A percentile compares a stretch with the other conserved stretches of the same genome.
phyloP scores from a whole-genome alignment of 2,113 vertebrate species.

The Tachysurus fulvidraco region DNA sequence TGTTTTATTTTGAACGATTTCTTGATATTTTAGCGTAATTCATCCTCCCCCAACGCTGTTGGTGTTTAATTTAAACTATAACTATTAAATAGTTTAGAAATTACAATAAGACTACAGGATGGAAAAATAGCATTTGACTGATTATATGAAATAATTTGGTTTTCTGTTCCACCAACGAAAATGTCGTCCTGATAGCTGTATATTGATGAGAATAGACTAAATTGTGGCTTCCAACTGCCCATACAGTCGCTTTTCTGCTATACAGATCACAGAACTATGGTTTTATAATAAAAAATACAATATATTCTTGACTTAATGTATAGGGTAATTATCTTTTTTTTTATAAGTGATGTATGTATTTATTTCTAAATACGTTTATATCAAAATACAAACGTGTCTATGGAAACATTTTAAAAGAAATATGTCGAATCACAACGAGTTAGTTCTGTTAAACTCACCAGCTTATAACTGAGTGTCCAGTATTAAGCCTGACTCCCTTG shows the following conservation, averaged over 20 bases:
- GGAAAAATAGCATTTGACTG: too few relatives aligned
- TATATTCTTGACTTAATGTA: background rate
- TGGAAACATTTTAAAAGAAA: background rate
- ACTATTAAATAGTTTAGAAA: background rate
- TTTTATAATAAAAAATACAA: too few relatives aligned
- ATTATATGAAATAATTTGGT: background rate
- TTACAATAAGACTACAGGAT: background rate
- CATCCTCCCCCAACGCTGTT: background rate
- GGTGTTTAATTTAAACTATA: too few relatives aligned
- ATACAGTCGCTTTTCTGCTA: background rate
- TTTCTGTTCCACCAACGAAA: background rate
- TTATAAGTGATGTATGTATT: too few relatives aligned
- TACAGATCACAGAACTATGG: background rate
- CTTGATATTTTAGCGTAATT: background rate
- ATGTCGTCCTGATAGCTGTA: background rate
- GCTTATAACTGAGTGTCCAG: background rate
- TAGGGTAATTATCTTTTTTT: background rate
- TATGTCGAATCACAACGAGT: background rate
- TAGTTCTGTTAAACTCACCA: background rate
- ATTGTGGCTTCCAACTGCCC: background rate
- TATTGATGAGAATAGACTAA: background rate
- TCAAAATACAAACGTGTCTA: background rate
- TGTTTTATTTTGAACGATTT: background rate
- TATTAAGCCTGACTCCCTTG: constrained; percentile 41
- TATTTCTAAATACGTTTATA: background rate